Evolutionary conservation across 2,113 vertebrate species (phyloP), one percentile per base, ranked within the genome.

Genomic region (Gymnocephalus cernua): DNA sequence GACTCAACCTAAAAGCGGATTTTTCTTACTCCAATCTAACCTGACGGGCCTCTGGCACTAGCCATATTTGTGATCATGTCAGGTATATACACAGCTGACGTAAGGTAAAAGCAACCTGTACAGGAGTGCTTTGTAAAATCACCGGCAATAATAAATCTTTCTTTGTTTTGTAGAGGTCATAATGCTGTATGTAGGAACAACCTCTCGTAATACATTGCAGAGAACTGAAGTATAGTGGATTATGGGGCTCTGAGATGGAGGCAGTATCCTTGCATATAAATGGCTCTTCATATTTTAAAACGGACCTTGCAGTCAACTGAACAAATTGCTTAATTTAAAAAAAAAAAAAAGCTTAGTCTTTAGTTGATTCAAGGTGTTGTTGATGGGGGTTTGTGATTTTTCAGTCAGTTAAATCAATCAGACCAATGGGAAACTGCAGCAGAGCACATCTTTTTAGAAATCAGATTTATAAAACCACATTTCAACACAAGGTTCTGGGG

Each of bases 61-160:
- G 16, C 10, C 9, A 2, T 11, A 78, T 72, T 47, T 75, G 72
- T 75, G 61, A 84, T 72, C 50, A n/a, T 38, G 58, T 64, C 63
- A 38, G 48, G 45, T 78, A 53, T 25, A 83, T 32, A 47, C 51
- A 74, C 51, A 71, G 54, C 72, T 84, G 80, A 74, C 71, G 50
- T 74, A 76, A 82, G 48, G 67, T 21, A 56, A 77, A 41, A 76
- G 66, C 19, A 73, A 67, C 48, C 58, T 62, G 47, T 72, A 75
- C 66, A 53, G 62, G 4, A n/a, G 29, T 14, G 56, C 21, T 81
- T 75, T 67, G 23, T 66, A 61, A 76, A 81, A 79, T 79, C 63
- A 41, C 41, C 41, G 61, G 15, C 25, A 79, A 72, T 88, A 70
- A 59, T n/a, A 86, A 77, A 74, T 63, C 61, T 15, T 64, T 80